Conservation (phyloP, 2,113 vertebrate genomes). For the Nibea albiflora region DNA sequence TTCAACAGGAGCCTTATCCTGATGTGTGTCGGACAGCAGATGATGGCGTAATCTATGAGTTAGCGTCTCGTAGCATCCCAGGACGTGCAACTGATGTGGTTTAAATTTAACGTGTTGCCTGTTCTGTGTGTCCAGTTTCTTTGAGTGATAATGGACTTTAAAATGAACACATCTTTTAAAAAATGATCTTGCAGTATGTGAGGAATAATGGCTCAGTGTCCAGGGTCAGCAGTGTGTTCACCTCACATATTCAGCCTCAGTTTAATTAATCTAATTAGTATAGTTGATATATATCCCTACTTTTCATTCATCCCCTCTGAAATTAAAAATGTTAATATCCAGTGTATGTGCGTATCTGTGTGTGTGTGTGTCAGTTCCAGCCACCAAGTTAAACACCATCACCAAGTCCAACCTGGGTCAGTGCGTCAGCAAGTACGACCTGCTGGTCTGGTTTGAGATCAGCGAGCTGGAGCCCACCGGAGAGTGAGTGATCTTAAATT, state of each 20-base stretch:
- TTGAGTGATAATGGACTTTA: background rate
- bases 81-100: background rate
- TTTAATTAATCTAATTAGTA: background rate
- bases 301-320: background rate
- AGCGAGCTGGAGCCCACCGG: conserved; percentile 98
- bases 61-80: conserved; percentile 18
- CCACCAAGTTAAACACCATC: conserved; percentile 96
- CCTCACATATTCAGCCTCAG: background rate
- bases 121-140: background rate
- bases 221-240: background rate
- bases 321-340: background rate
- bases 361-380: conserved; percentile 87
- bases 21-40: conserved; percentile 50
- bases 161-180: background rate
- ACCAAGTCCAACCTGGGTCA: conserved; percentile 95
- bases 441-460: conserved; percentile 99
- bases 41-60: conserved; percentile 60
- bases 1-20: conserved; percentile 54
- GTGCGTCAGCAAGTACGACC: conserved; percentile 97
- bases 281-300: background rate
- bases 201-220: background rate
- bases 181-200: background rate
- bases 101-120: background rate
- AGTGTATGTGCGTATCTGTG: conserved; percentile 9
- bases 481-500: conserved; percentile 89